Base-by-base conservation (phyloP, 2,797 vertebrate species). In the Echeneis naucrates region DNA sequence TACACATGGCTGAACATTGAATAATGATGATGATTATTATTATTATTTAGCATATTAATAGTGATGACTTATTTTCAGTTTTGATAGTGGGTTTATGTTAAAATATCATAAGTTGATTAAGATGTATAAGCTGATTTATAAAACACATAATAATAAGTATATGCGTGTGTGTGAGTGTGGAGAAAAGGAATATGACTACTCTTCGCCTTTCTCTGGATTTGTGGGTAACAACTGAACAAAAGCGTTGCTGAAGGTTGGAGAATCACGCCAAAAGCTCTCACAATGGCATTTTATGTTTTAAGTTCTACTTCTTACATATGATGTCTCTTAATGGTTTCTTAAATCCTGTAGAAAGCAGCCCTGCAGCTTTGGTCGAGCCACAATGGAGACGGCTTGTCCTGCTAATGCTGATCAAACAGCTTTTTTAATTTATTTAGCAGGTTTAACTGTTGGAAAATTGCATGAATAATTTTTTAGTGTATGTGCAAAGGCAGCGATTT, bases 401-500 rank as follows among this genome's bases (percentile, higher is more conserved):
- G 37, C 4, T 14, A 4, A 47, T 33, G 24, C 26, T 13, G 42
- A 64, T 23, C n/a, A 44, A 21, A 5, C 16, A 59, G 6, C 30
- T 33, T 47, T 8, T 68, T 23, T n/a, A n/a, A n/a, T 51, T n/a
- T 42, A 44, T 62, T 27, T 58, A 14, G 19, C 7, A 40, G 48
- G 37, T 40, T 64, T 13, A 12, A 3, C 35, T 44, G 35, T 33
- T 47, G 12, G 21, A 33, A 50, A 68, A 40, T 47, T 19, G 4
- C 27, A 13, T 4, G 2, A 52, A 14, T 37, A 2, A 12, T 21
- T 42, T 52, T 8, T 9, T 8, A 19, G 40, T 2, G 4, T 16
- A 1, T 19, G 40, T n/a, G 16, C 10, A 12, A 9, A 37, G 32
- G 23, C 11, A 3, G 42, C 45, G 21, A 21, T 12, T 48, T 21